Percentiles rank a stretch among this genome's conserved stretches.
phyloP scores from a whole-genome alignment of 2,888 invertebrate species.

The Hoplodrina ambigua region DNA sequence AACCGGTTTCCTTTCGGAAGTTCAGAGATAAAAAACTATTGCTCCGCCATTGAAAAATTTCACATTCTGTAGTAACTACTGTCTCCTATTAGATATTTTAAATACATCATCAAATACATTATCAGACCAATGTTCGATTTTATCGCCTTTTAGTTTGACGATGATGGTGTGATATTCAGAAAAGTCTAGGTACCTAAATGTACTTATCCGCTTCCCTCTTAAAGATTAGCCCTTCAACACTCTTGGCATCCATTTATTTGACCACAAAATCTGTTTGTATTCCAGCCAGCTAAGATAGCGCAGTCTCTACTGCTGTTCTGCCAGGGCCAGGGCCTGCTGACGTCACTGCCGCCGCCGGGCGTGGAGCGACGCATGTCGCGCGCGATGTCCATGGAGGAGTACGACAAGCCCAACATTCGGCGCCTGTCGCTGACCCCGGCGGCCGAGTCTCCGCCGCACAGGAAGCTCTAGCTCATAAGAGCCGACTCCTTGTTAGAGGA shows the following conservation, averaged over 20 bases:
- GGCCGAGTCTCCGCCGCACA: slow-evolving; percentile 80
- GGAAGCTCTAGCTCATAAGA: slow-evolving; percentile 78
- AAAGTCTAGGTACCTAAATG: no score
- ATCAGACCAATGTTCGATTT: no score
- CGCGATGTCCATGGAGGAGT: slow-evolving; percentile 95
- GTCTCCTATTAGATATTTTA: no score
- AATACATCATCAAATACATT: no score
- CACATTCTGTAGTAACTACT: no score
- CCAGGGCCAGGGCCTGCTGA: slow-evolving; percentile 96
- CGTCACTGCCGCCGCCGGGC: slow-evolving; percentile 95
- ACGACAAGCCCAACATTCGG: slow-evolving; percentile 94
- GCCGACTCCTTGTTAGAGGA: slow-evolving; percentile 72
- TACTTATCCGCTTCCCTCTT: no score
- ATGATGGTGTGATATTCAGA: no score
- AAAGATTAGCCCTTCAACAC: no score
- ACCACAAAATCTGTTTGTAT: slow-evolving; percentile 32
- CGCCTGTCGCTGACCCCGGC: slow-evolving; percentile 92
- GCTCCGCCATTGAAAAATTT: no score
- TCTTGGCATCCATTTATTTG: neutral
- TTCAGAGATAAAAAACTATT: no score
- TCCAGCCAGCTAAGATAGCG: slow-evolving; percentile 96
- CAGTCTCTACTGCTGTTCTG: slow-evolving; percentile 96
- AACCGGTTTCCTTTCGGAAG: no score
- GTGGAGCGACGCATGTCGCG: slow-evolving; percentile 93
- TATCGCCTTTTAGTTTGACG: no score